Base-by-base conservation (phyloP, 2,797 vertebrate genomes). In the Spea hammondii region DNA sequence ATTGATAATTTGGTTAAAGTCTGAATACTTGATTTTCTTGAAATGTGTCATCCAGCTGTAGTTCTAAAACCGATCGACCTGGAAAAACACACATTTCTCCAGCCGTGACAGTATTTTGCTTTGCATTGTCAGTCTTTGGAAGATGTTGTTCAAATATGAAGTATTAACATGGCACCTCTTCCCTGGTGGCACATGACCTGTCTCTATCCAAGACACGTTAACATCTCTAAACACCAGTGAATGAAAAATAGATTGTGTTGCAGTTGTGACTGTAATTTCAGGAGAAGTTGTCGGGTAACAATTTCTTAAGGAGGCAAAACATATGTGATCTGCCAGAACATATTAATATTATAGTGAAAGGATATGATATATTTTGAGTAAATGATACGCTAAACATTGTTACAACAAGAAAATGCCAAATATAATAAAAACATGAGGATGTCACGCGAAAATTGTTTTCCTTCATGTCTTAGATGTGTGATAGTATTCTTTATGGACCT, bases 161-260 rank as follows among this genome's bases (percentile, higher is more conserved):
- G 48, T 77, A 54, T 14, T 47, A 74, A 77, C 14, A 62, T 77
- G 0, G 59, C 79, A 3, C 50, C 49, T 82, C 69, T 76, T 80
- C 77, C 83, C 51, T 12, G 78, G 83, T 82, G 84, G 79, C 0
- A 65, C 0, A 14, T 73, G 72, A 8, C 6, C 1, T 82, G 74
- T 8, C 49, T 70, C 51, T 6, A 46, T 79, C 17, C 48, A 54
- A 49, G 1, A 68, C 59, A 62, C 13, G 5, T 60, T 6, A 0
- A 10, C 14, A 45, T 83, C 10, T 82, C 8, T 64, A 78, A 69
- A 7, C 12, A 45, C 59, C 32, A 17, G 32, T 17, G n/a, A 32
- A 17, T 65, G 64, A 65, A 65, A 65, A 65, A 65, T 47, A 65
- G 8, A 65, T 65, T 65, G 64, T 65, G 64, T 17, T 45, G 6